Percentiles rank a stretch among this genome's conserved stretches.
These are phyloP conservation scores for Semotilus atromaculatus DNA, from an alignment of 2,797 vertebrate species.

Conservation along the genomic window DNA sequence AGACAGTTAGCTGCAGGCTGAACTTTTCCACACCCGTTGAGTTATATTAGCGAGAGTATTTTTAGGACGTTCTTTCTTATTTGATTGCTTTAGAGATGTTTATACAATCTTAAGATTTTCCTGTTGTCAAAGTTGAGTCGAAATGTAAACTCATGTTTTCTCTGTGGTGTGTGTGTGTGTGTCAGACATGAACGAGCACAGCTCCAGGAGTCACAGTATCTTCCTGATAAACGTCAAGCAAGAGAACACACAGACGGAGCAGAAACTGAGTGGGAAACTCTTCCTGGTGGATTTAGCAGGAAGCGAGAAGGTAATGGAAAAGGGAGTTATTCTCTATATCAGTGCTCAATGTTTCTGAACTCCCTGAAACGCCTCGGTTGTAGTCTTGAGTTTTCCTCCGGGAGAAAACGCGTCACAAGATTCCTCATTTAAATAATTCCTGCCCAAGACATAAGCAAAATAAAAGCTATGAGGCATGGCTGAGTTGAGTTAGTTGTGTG, in stretches of 20 bases:
- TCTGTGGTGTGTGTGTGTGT: conserved; percentile 37
- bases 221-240: conserved; percentile 98
- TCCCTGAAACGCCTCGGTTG: background rate
- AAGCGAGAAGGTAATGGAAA: conserved; percentile 79
- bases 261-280: conserved; percentile 87
- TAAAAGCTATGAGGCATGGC: background rate
- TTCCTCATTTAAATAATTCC: background rate
- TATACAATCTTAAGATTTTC: background rate
- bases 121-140: background rate
- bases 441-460: background rate
- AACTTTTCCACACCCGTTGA: background rate
- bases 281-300: conserved; percentile 88
- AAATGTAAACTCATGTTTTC: background rate
- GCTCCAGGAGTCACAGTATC: conserved; percentile 98
- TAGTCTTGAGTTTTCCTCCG: background rate
- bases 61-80: background rate
- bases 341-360: background rate
- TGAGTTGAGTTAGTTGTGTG: background rate
- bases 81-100: background rate
- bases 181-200: conserved; percentile 95
- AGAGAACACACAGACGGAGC: conserved; percentile 88
- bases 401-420: background rate
- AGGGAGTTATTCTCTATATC: background rate
- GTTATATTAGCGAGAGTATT: background rate
- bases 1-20: background rate